Conservation (phyloP, 2,113 vertebrate species). For the Girardinichthys multiradiatus region DNA sequence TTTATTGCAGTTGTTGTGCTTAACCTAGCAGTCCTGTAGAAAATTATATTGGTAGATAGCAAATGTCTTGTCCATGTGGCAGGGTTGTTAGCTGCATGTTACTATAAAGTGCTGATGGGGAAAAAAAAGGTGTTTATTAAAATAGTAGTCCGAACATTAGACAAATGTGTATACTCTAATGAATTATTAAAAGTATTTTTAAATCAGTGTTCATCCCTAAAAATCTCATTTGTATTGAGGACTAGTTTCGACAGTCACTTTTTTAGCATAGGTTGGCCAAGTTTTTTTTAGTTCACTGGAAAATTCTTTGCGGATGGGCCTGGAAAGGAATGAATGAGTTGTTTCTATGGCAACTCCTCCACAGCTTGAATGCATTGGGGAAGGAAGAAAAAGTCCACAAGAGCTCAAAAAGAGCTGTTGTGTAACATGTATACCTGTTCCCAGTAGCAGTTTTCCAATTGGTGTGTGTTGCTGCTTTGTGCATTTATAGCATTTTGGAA, state of each 20-base stretch:
- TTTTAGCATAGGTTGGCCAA: too few relatives aligned
- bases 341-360: conserved; percentile 78
- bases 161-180: too few relatives aligned
- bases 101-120: too few relatives aligned
- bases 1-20: too few relatives aligned
- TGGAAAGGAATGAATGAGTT: conserved; percentile 66
- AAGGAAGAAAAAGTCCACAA: conserved; percentile 41
- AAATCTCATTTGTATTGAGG: neutral
- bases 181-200: neutral
- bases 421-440: conserved; percentile 45
- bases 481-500: neutral
- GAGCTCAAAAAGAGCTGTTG: conserved; percentile 60
- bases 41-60: too few relatives aligned
- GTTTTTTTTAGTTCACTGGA: too few relatives aligned
- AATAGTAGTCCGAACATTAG: too few relatives aligned
- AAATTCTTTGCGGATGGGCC: conserved; percentile 63
- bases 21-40: too few relatives aligned
- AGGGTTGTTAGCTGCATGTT: too few relatives aligned
- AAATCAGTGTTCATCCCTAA: neutral
- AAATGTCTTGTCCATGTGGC: too few relatives aligned
- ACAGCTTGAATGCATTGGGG: conserved; percentile 66
- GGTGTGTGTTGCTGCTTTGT: neutral
- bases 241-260: neutral
- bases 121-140: too few relatives aligned
- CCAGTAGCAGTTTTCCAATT: conserved; percentile 19